phyloP scores from a whole-genome alignment of 2,797 vertebrate genomes.

The Hemitrygon akajei region DNA sequence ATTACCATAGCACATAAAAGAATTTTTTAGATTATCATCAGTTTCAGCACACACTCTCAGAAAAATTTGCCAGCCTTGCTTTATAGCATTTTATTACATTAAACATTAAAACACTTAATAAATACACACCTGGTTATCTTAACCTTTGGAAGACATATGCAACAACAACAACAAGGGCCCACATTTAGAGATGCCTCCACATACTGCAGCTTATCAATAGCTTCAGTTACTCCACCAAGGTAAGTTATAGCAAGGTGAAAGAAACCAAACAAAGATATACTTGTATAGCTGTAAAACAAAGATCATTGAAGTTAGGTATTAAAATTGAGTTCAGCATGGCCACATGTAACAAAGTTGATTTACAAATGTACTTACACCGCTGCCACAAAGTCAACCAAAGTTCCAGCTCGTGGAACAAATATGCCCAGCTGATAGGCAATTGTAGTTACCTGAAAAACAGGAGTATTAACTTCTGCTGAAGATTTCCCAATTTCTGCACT shows the following conservation, averaged over 20 bases:
- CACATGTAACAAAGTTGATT: background rate
- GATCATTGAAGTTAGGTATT: background rate
- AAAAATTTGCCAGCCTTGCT: no score
- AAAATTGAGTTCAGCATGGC: background rate
- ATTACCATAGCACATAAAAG: no score
- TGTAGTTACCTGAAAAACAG: slow-evolving; percentile 35
- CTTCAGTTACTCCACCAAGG: slow-evolving; percentile 38
- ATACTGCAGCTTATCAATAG: slow-evolving; percentile 31
- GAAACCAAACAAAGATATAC: slow-evolving; percentile 16
- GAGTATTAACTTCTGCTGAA: slow-evolving; percentile 16
- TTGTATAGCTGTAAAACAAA: background rate
- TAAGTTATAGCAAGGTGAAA: slow-evolving; percentile 40
- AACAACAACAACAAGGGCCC: slow-evolving; percentile 36
- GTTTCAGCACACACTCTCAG: no score
- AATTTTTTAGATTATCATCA: no score
- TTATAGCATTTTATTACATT: background rate
- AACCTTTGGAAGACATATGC: slow-evolving; percentile 32
- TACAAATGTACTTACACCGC: slow-evolving; percentile 40
- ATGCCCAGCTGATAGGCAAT: slow-evolving; percentile 38
- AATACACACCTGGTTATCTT: slow-evolving; percentile 22
- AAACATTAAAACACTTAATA: background rate
- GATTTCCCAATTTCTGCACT: background rate
- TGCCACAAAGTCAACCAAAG: slow-evolving; percentile 36
- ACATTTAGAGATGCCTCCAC: slow-evolving; percentile 8
- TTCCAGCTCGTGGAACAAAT: slow-evolving; percentile 36